Base-by-base conservation (phyloP, 2,113 vertebrate species). In the Holacanthus passer region DNA sequence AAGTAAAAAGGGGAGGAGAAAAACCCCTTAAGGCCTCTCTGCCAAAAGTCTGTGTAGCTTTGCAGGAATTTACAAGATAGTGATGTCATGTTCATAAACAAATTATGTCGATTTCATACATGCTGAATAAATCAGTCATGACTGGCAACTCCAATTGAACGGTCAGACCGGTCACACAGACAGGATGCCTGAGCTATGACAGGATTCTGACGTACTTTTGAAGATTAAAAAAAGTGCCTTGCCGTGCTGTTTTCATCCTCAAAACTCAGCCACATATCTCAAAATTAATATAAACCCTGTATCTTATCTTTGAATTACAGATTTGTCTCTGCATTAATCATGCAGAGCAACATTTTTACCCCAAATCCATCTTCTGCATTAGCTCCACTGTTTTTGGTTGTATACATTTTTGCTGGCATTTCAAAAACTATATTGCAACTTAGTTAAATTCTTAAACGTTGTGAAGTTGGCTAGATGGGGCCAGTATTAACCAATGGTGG, bases 31-130 rank as follows among this genome's bases (percentile, higher is more conserved):
- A 53, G 29, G 19, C 31, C 10, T 67, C 12, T 0, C 50, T 71
- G 62, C 47, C 73, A 75, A 67, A 68, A 13, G 32, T 56, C 37
- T 63, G 50, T 47, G 73, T 74, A 87, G 65, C 48, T 71, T 52
- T 27, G n/a, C 47, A 87, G 76, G 85, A 88, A 90, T 92, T 92
- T 89, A 91, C 82, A 58, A 88, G 81, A 50, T 45, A 41, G 67
- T 85, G 83, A 88, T 86, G 88, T 89, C 79, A 90, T 41, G 9
- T 68, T 84, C 60, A 83, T 80, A 82, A 82, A 86, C 20, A 79
- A 87, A 82, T 79, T 50, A 82, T 70, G 32, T 50, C 5, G 1
- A 80, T 79, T 86, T 87, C 56, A 70, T 41, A 83, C 68, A 27
- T 16, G 10, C 48, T 17, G 55, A 82, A 81, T 77, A 70, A 89